Base-by-base conservation (phyloP, 1,140 invertebrate genomes). In the Euura lappo region DNA sequence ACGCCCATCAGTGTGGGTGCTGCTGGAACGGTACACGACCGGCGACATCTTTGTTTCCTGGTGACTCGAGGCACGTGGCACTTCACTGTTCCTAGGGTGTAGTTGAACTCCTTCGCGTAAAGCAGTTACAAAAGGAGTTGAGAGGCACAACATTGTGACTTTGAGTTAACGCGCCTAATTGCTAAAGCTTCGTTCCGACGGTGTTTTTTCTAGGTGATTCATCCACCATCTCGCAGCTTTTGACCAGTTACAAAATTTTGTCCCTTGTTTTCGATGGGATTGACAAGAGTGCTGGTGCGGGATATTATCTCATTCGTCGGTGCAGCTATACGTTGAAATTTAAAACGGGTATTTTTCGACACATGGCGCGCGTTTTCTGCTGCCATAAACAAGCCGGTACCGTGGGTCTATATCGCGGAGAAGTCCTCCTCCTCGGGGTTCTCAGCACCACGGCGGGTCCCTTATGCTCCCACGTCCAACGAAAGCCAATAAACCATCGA, bases 401-500 rank as follows among this genome's bases (percentile, higher is more conserved):
- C 68, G 72, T 72, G 72, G 79, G 79, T 83, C 79, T 81, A 81
- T 83, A 83, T 60, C 10, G 10, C 51, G 51, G 8, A n/a, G 51
- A n/a, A 60, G 51, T 11, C 8, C 2, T n/a, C 51, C 13, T n/a
- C 51, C 13, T n/a, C 51, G 10, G 2, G 51, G 8, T 60, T 60
- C 51, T 60, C 51, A 8, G 51, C 51, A n/a, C 10, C 3, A 8
- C 51, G 51, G 51, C 51, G 13, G 51, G 10, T 73, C 77, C 80
- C 76, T 85, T 85, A 77, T 85, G 82, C 81, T 77, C 75, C 81
- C 84, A 85, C 84, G 83, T 85, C 80, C 83, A 79, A 85, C 80
- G 75, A 84, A 85, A 85, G 81, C 84, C 84, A 86, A 86, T 86
- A 87, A 85, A 87, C 84, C 83, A 86, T 86, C 83, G 83, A 86